A percentile compares a stretch with the other conserved stretches of the same genome.
These are phyloP conservation scores for Sylvietta virens DNA, from an alignment of 2,113 vertebrate genomes.

Conservation along the genomic window DNA sequence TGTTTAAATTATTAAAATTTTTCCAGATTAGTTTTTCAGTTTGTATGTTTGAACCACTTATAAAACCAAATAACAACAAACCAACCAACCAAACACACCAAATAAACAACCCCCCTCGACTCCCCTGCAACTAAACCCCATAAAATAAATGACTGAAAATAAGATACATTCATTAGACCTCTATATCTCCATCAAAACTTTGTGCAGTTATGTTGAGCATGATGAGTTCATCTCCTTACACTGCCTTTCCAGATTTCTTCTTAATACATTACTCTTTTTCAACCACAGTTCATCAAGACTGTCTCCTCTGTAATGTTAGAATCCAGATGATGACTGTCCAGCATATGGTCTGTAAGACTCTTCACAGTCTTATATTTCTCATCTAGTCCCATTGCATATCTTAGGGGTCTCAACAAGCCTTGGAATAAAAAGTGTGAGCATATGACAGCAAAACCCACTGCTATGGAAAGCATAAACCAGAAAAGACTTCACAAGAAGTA, in stretches of 20 bases:
- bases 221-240: neutral
- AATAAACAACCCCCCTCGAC: rapidly evolving
- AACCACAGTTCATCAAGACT: neutral
- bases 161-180: neutral
- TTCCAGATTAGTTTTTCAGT: neutral
- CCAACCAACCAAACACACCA: neutral
- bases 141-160: neutral
- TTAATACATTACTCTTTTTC: neutral
- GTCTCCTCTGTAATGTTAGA: neutral
- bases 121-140: neutral
- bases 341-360: neutral
- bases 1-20: neutral
- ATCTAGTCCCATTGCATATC: neutral
- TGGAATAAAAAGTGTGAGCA: neutral
- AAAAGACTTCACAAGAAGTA: neutral
- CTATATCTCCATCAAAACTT: neutral
- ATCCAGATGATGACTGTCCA: neutral
- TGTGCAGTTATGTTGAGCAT: neutral
- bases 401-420: neutral
- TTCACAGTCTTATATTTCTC: neutral
- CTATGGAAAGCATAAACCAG: neutral
- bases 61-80: neutral
- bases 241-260: neutral
- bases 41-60: neutral
- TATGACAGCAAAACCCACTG: neutral